These are phyloP conservation scores for Carcinoscorpius rotundicauda DNA, from an alignment of 1,140 invertebrate species.

Conservation along the genomic window DNA sequence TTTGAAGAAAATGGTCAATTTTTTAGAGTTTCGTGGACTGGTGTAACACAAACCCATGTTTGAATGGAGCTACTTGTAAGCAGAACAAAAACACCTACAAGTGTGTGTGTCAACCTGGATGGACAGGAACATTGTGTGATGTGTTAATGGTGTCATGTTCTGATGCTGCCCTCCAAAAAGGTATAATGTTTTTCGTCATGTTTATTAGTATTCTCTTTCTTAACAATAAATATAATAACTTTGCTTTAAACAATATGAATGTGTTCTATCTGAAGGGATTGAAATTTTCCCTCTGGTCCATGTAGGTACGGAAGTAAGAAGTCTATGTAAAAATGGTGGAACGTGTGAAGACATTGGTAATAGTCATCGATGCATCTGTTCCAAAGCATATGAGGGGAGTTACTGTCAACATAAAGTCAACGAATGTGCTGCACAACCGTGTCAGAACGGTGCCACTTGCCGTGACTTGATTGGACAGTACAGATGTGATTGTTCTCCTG, in stretches of 20 bases:
- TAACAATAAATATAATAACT: no score
- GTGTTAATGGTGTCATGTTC: constrained; percentile 87
- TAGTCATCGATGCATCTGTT: constrained; percentile 73
- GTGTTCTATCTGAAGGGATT: background rate
- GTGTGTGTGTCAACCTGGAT: constrained; percentile 74
- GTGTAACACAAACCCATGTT: constrained; percentile 46
- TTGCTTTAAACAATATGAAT: no score
- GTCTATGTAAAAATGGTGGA: constrained; percentile 80
- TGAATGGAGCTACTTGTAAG: constrained; percentile 72
- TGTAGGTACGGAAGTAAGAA: constrained; percentile 50
- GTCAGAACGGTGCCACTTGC: constrained; percentile 56
- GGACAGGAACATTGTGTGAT: constrained; percentile 88
- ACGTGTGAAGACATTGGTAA: constrained; percentile 82
- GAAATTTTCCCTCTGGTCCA: constrained; percentile 19
- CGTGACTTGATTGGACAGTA: constrained; percentile 82
- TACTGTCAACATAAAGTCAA: constrained; percentile 83
- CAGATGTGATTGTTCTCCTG: constrained; percentile 76
- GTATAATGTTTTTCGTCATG: background rate
- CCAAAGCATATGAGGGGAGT: constrained; percentile 74
- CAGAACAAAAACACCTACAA: constrained; percentile 67
- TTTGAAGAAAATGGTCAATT: constrained; percentile 45
- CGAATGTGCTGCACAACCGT: constrained; percentile 72
- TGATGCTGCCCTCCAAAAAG: constrained; percentile 54
- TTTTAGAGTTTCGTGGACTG: constrained; percentile 26
- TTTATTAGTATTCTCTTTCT: no score